Evolutionary conservation across 2,888 invertebrate genomes (phyloP).

Genomic region (Chelonus formosanus): DNA sequence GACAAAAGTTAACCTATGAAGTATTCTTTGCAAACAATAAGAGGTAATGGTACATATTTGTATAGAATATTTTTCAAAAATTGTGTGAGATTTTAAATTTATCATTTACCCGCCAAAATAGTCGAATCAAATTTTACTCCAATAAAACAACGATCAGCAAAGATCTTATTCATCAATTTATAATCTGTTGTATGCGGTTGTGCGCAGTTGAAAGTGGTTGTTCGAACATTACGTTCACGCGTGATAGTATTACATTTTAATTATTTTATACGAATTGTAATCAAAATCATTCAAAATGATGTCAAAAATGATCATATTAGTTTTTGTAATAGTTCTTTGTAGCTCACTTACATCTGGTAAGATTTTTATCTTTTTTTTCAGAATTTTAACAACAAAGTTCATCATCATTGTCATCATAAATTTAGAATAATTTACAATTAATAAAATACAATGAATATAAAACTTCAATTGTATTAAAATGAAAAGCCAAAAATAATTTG

Average conservation of each 20-base stretch:
- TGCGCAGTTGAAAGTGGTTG: constrained; percentile 20
- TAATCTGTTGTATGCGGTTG: not conserved
- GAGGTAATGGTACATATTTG: too few relatives aligned
- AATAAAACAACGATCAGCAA: not conserved
- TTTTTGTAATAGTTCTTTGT: constrained; percentile 20
- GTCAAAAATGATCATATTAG: not conserved
- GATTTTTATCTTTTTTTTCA: not conserved
- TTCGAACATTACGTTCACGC: constrained; percentile 4
- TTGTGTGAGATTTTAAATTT: too few relatives aligned
- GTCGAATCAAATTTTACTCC: not conserved
- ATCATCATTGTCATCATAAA: too few relatives aligned
- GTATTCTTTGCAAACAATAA: too few relatives aligned
- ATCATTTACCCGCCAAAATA: too few relatives aligned
- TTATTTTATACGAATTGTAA: constrained; percentile 12
- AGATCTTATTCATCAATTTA: too few relatives aligned
- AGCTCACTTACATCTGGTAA: constrained; percentile 17
- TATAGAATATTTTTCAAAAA: too few relatives aligned
- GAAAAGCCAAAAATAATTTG: too few relatives aligned
- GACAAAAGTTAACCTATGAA: too few relatives aligned
- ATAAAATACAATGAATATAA: too few relatives aligned
- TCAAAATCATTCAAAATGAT: constrained; percentile 21
- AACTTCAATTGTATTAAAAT: too few relatives aligned
- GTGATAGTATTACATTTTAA: not conserved
- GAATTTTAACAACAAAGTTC: not conserved
- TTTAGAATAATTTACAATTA: too few relatives aligned